Percentiles rank a stretch among this genome's conserved stretches.
phyloP scores from a whole-genome alignment of 2,888 invertebrate species.

The Scrobipalpa costella region DNA sequence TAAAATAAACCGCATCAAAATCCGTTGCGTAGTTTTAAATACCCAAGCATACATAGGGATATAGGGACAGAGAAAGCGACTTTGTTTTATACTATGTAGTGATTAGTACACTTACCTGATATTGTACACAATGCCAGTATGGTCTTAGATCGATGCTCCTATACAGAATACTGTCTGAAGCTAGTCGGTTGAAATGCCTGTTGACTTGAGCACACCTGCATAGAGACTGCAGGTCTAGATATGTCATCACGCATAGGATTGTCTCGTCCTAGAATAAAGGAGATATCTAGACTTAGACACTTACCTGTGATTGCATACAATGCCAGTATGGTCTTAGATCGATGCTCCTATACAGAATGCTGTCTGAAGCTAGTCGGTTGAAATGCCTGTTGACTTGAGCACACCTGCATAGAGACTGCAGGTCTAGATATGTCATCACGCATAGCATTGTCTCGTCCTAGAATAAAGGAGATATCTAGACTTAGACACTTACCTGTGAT shows the following conservation, averaged over 20 bases:
- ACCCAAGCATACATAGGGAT: too few species aligned
- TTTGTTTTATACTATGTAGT: too few species aligned
- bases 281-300: slow-evolving; percentile 15
- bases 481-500: slow-evolving; percentile 77
- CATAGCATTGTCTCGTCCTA: slow-evolving; percentile 92
- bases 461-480: slow-evolving; percentile 44
- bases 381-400: slow-evolving; percentile 88
- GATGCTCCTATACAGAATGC: slow-evolving; percentile 88
- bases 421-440: slow-evolving; percentile 90
- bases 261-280: slow-evolving; percentile 87
- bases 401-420: slow-evolving; percentile 88
- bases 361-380: slow-evolving; percentile 86
- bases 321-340: slow-evolving; percentile 93
- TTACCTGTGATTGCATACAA: slow-evolving; percentile 82
- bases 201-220: slow-evolving; percentile 88
- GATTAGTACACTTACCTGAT: too few species aligned
- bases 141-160: slow-evolving; percentile 90
- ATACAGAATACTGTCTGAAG: slow-evolving; percentile 88
- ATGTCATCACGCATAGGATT: slow-evolving; percentile 88
- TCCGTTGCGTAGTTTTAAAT: too few species aligned
- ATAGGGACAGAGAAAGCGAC: too few species aligned
- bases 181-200: slow-evolving; percentile 85
- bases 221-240: slow-evolving; percentile 89
- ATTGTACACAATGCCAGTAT: slow-evolving; percentile 88
- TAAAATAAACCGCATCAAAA: too few species aligned